These are phyloP conservation scores for Tiphia femorata DNA, from an alignment of 2,888 invertebrate genomes.

Conservation along the genomic window DNA sequence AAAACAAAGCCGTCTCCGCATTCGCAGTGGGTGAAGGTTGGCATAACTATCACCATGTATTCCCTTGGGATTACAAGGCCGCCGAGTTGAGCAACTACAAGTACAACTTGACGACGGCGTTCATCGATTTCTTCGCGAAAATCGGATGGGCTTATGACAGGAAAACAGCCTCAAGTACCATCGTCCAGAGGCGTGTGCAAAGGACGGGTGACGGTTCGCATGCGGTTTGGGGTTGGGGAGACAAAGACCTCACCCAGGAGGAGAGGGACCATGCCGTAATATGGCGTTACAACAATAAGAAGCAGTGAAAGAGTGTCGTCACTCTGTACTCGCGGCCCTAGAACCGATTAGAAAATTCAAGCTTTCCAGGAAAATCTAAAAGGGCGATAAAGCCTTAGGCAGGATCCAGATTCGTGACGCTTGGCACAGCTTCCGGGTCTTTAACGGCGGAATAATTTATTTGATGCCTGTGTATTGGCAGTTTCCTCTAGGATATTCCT, in stretches of 20 bases:
- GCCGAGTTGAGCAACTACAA: constrained; percentile 80
- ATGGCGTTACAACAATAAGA: too few relatives aligned
- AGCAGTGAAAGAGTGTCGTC: too few relatives aligned
- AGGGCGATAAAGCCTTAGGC: too few relatives aligned
- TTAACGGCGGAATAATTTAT: too few relatives aligned
- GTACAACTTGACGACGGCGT: constrained; percentile 71
- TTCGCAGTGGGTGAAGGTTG: constrained; percentile 88
- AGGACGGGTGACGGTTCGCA: constrained; percentile 83
- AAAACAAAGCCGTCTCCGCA: constrained; percentile 81
- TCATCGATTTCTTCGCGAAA: constrained; percentile 79
- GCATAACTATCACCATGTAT: constrained; percentile 95
- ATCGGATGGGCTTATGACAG: constrained; percentile 91
- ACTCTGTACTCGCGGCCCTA: too few relatives aligned
- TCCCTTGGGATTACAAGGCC: constrained; percentile 94
- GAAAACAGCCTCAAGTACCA: constrained; percentile 81
- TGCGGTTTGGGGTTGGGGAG: constrained; percentile 79
- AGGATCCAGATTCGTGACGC: too few relatives aligned
- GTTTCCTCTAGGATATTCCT: too few relatives aligned
- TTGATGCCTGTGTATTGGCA: too few relatives aligned
- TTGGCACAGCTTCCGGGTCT: too few relatives aligned
- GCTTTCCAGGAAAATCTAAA: too few relatives aligned
- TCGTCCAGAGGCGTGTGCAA: constrained; percentile 77
- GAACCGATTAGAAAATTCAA: too few relatives aligned
- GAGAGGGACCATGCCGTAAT: constrained; percentile 43
- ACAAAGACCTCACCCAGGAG: constrained; percentile 64